phyloP scores from a whole-genome alignment of 2,113 vertebrate genomes.

The Crotalus helleri region DNA sequence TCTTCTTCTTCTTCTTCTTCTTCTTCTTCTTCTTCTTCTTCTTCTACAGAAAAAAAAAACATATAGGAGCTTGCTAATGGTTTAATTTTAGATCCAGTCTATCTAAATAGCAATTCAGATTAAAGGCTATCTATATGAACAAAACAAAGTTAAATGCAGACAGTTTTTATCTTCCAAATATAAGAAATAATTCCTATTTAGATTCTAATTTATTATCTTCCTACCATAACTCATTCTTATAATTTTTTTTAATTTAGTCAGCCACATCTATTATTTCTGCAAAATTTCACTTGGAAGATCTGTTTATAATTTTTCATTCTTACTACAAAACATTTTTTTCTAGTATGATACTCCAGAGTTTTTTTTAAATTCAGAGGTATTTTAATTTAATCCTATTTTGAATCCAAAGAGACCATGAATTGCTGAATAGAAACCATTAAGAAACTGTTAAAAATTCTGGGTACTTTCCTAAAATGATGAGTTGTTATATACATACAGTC shows the following conservation, averaged over 20 bases:
- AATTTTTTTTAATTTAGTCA: neutral
- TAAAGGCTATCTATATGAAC: neutral
- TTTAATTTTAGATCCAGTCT: neutral
- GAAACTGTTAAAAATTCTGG: neutral
- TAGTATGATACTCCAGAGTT: neutral
- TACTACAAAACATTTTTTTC: neutral
- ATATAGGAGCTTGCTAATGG: neutral
- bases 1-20: no score
- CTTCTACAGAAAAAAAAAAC: neutral
- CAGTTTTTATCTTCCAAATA: no score
- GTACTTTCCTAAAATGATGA: neutral
- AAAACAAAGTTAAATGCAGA: neutral
- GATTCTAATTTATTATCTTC: neutral
- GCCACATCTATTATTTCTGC: neutral
- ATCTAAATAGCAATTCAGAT: neutral
- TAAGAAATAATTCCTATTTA: neutral
- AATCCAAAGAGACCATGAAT: neutral
- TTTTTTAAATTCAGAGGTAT: neutral
- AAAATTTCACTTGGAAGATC: neutral
- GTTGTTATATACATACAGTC: neutral
- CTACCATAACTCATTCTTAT: neutral
- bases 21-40: no score
- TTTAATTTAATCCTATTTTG: neutral
- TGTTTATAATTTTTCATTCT: neutral
- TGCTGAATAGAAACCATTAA: neutral